phyloP scores from a whole-genome alignment of 1,140 invertebrate genomes.

The Chrysopa pallens region DNA sequence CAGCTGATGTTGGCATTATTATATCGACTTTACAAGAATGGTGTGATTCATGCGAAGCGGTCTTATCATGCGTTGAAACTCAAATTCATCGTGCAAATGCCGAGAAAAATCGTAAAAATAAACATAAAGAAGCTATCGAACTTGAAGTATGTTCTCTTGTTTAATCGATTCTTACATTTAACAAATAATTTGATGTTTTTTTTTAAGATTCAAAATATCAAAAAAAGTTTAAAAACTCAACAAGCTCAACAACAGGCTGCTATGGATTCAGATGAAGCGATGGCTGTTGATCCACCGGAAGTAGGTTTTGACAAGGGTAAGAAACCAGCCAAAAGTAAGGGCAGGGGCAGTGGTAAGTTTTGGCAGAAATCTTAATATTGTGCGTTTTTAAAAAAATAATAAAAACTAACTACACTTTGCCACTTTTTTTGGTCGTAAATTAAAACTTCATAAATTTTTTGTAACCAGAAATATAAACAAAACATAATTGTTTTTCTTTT shows the following conservation, averaged over 20 bases:
- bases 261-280: constrained; percentile 35
- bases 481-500: too few relatives aligned
- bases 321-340: constrained; percentile 29
- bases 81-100: constrained; percentile 76
- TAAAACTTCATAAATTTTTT: neutral
- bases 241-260: constrained; percentile 37
- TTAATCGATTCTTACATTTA: too few relatives aligned
- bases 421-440: neutral
- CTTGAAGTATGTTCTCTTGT: constrained; percentile 46
- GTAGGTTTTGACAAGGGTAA: constrained; percentile 24
- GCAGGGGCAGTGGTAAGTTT: constrained; percentile 32
- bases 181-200: too few relatives aligned
- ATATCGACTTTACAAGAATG: constrained; percentile 69
- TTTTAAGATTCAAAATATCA: constrained; percentile 53
- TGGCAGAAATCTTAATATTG: constrained; percentile 32
- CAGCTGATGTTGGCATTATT: constrained; percentile 58
- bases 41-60: constrained; percentile 80
- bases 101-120: constrained; percentile 63
- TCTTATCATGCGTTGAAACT: constrained; percentile 71
- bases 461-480: too few relatives aligned
- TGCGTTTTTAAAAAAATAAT: too few relatives aligned
- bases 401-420: neutral
- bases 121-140: constrained; percentile 69
- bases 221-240: constrained; percentile 64
- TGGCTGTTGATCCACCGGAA: constrained; percentile 28